Evolutionary conservation across 2,797 vertebrate species (phyloP).

Genomic region (Falco cherrug): DNA sequence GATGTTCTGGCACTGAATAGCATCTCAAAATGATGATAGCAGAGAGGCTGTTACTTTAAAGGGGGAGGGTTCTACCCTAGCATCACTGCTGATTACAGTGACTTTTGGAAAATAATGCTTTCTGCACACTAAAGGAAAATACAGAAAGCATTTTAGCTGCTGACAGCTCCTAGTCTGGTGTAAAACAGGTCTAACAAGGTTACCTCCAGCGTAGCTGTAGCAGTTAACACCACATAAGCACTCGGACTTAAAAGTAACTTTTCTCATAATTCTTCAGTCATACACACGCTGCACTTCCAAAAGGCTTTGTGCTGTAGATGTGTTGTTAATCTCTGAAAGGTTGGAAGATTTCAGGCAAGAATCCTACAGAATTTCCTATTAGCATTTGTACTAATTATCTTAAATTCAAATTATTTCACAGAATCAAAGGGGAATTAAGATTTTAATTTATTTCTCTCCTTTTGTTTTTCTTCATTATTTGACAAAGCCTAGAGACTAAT

Average conservation of each 20-base stretch:
- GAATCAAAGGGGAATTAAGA: conserved; percentile 50
- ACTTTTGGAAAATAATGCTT: neutral
- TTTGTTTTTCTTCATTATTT: conserved; percentile 65
- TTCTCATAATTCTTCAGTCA: neutral
- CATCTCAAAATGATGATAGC: neutral
- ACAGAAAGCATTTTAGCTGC: neutral
- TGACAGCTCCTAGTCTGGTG: neutral
- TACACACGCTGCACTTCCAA: neutral
- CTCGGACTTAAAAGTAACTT: neutral
- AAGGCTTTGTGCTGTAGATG: neutral
- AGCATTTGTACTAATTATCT: conserved; percentile 44
- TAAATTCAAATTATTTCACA: conserved; percentile 52
- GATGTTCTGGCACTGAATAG: rapidly evolving
- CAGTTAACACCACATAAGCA: neutral
- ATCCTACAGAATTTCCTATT: conserved; percentile 34
- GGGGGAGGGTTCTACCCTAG: neutral
- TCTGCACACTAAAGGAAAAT: neutral
- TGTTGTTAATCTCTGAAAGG: neutral
- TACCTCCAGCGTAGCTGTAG: neutral
- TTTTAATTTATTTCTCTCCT: conserved; percentile 57
- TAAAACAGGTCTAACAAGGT: neutral
- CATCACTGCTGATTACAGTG: neutral
- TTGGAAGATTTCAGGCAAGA: neutral
- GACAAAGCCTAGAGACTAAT: conserved; percentile 65
- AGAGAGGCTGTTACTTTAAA: neutral